A percentile compares a stretch with the other conserved stretches of the same genome.
Conservation (phyloP, 2,797 vertebrate genomes). For the Sebastes taczanowskii region DNA sequence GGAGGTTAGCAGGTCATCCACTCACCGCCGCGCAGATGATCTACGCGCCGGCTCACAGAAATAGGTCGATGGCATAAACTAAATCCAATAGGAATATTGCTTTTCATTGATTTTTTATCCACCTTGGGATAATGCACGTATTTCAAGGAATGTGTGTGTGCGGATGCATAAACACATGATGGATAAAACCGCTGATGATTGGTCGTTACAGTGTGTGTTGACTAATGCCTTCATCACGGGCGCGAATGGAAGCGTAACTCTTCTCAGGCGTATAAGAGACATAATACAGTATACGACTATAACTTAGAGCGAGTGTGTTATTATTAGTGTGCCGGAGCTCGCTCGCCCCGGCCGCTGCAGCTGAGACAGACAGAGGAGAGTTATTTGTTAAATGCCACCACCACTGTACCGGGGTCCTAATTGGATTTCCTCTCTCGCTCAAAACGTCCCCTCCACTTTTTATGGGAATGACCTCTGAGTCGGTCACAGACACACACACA, state of each 20-base stretch:
- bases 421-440: conserved; percentile 73
- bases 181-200: conserved; percentile 66
- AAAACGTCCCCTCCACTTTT: conserved; percentile 61
- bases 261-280: conserved; percentile 62
- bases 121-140: conserved; percentile 71
- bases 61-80: conserved; percentile 76
- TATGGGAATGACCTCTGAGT: conserved; percentile 74
- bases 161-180: conserved; percentile 64
- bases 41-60: conserved; percentile 54
- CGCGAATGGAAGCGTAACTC: conserved; percentile 68
- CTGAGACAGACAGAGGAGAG: conserved; percentile 55
- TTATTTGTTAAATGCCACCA: conserved; percentile 78
- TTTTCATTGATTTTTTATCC: conserved; percentile 79
- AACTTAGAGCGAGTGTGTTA: conserved; percentile 70
- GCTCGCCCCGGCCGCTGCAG: background rate
- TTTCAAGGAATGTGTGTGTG: conserved; percentile 52
- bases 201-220: conserved; percentile 63
- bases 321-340: conserved; percentile 49
- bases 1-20: conserved; percentile 67
- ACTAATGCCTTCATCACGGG: conserved; percentile 71
- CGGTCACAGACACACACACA: conserved; percentile 12
- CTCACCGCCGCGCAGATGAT: conserved; percentile 62
- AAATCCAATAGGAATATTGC: conserved; percentile 82
- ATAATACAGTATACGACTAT: conserved; percentile 69
- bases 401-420: conserved; percentile 62